Evolutionary conservation across 2,888 invertebrate genomes (phyloP), one percentile per base, ranked within the genome.

Genomic region (Escarpia spicata): DNA sequence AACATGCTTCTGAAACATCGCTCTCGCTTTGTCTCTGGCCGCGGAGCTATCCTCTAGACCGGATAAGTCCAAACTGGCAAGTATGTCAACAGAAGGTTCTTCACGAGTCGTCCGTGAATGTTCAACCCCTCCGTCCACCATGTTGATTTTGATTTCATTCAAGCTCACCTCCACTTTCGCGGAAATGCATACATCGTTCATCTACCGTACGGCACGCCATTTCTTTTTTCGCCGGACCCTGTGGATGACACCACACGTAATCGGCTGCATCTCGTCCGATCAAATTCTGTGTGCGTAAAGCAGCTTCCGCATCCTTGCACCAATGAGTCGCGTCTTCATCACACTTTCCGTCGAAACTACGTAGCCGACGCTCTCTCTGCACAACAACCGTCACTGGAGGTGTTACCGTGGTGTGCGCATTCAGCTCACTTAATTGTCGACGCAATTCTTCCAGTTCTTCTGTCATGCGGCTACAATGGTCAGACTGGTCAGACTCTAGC

Each of bases 271-370:
- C 60, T 75, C 75, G 26, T 75, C 75, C 75, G 75, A 4, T 60
- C 19, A 60, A 15, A 60, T 60, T 60, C 12, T 60, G 60, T 60
- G 60, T 60, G 60, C 60, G 19, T 26, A 75, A 75, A 15, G 75
- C 75, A 75, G 75, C 75, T 75, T 75, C 75, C 75, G 75, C 75
- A 75, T 75, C 75, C 75, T 75, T 75, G 75, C 75, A 75, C 26
- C 75, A 75, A 26, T 26, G 19, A 75, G 2, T 15, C 75, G 75
- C 75, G 75, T 75, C 75, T 75, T 75, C 75, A 75, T 75, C 75
- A 75, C 15, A 26, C 75, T 52, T 52, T 2, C 26, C 75, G 26
- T 75, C 19, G 75, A 26, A 75, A 75, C 75, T 75, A 26, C 75
- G 75, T 26, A 75, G 75, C 15, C 26, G 26, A 75, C 4, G 75